These are phyloP conservation scores for Epirrhoe alternata DNA, from an alignment of 2,888 invertebrate genomes.

Conservation along the genomic window DNA sequence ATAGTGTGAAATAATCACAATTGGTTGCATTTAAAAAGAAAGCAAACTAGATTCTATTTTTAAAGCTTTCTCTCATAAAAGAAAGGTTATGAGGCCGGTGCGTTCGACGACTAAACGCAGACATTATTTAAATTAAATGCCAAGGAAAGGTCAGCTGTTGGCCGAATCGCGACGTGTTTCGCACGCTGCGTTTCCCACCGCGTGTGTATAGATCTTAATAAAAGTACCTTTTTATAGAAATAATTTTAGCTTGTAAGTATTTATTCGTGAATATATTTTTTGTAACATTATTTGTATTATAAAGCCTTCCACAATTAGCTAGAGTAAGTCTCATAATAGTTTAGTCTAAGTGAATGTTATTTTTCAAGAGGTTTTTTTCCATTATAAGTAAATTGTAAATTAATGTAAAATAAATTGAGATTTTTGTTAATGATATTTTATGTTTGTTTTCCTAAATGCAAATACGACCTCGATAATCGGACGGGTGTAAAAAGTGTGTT, in stretches of 20 bases:
- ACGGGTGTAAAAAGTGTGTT: conserved; percentile 34
- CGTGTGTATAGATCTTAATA: conserved; percentile 69
- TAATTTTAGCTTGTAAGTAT: conserved; percentile 74
- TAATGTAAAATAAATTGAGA: conserved; percentile 84
- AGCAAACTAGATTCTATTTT: conserved; percentile 46
- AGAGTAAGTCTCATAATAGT: conserved; percentile 55
- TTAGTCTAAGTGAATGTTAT: conserved; percentile 74
- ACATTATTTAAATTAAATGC: conserved; percentile 32
- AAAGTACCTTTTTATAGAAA: conserved; percentile 80
- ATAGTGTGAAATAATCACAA: conserved; percentile 46
- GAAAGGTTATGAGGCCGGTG: conserved; percentile 45
- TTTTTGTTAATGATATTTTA: conserved; percentile 76
- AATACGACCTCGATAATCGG: conserved; percentile 20
- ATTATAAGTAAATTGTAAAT: conserved; percentile 77
- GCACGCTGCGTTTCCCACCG: conserved; percentile 69
- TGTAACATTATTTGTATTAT: conserved; percentile 66
- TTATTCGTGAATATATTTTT: conserved; percentile 72
- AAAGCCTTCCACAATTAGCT: conserved; percentile 61
- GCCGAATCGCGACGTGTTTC: conserved; percentile 56
- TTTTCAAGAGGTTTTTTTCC: conserved; percentile 73
- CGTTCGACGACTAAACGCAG: conserved; percentile 39
- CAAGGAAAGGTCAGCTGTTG: conserved; percentile 34
- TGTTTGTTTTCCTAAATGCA: conserved; percentile 42
- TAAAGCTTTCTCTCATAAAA: conserved; percentile 43
- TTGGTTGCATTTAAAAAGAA: conserved; percentile 50